Percentiles rank a stretch among this genome's conserved stretches.
Conservation (phyloP, 2,888 invertebrate genomes). For the Ichneumon xanthorius region DNA sequence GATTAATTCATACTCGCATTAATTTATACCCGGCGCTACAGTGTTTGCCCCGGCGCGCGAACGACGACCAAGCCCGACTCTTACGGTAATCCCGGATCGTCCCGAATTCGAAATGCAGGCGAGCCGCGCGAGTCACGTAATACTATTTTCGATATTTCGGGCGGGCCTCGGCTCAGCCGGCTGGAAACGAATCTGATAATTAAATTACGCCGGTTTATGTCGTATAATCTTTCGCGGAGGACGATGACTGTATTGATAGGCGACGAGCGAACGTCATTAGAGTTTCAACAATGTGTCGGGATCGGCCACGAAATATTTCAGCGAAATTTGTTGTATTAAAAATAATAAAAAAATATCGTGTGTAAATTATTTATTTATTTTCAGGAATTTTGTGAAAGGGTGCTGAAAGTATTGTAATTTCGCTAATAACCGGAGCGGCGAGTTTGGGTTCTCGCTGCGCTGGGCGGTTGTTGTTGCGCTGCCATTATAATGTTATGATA, state of each 20-base stretch:
- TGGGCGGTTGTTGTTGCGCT: constrained; percentile 2
- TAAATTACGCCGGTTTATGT: constrained; percentile 22
- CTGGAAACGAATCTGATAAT: constrained; percentile 51
- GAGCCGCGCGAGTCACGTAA: constrained; percentile 4
- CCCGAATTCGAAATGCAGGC: constrained; percentile 47
- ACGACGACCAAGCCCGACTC: neutral
- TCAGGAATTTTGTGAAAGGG: no score
- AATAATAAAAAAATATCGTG: no score
- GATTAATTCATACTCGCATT: constrained; percentile 32
- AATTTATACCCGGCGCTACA: neutral
- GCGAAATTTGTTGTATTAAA: neutral
- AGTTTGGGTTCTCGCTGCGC: no score
- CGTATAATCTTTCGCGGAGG: neutral
- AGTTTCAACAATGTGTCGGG: neutral
- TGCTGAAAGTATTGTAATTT: neutral
- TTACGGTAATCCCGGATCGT: constrained; percentile 27
- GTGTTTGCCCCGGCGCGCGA: neutral
- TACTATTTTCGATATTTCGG: constrained; percentile 17
- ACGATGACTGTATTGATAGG: constrained; percentile 32
- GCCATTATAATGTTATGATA: constrained; percentile 22
- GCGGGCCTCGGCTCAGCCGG: neutral
- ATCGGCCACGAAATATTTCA: neutral
- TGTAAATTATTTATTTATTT: no score
- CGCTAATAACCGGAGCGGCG: neutral
- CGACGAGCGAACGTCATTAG: constrained; percentile 2